phyloP scores from a whole-genome alignment of 1,140 invertebrate species.

The Phthorimaea operculella region DNA sequence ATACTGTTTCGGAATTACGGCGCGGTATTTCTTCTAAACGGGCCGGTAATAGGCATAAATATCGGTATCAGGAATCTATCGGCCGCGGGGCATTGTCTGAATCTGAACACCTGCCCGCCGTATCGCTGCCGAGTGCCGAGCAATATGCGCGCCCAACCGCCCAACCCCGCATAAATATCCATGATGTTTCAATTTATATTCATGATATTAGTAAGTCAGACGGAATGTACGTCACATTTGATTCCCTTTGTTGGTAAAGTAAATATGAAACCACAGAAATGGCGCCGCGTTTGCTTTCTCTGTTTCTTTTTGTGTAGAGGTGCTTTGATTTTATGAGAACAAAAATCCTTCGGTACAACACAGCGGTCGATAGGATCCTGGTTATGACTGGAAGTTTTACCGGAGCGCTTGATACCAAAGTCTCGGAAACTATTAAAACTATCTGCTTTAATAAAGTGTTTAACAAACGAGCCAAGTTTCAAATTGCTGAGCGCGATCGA shows the following conservation, averaged over 20 bases:
- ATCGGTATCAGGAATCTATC: constrained; percentile 59
- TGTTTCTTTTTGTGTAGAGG: not conserved
- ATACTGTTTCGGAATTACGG: constrained; percentile 29
- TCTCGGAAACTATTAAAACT: not conserved
- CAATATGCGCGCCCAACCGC: constrained; percentile 43
- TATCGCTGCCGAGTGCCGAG: constrained; percentile 31
- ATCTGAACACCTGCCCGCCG: constrained; percentile 24
- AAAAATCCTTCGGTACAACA: no score
- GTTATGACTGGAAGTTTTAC: no score
- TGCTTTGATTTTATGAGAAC: no score
- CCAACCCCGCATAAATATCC: constrained; percentile 58
- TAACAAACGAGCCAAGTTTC: not conserved
- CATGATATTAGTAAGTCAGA: constrained; percentile 66
- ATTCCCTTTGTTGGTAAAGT: constrained; percentile 60
- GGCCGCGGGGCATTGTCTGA: constrained; percentile 45
- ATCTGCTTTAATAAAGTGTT: not conserved
- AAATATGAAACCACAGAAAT: constrained; percentile 22
- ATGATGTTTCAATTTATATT: constrained; percentile 68
- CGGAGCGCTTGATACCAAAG: no score
- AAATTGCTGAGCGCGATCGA: not conserved
- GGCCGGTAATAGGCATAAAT: constrained; percentile 61
- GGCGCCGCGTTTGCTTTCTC: not conserved
- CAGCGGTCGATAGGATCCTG: no score
- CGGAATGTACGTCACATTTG: constrained; percentile 61
- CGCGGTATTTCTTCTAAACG: constrained; percentile 44